Evolutionary conservation across 2,113 vertebrate genomes (phyloP).

Genomic region (Charadrius vociferus): DNA sequence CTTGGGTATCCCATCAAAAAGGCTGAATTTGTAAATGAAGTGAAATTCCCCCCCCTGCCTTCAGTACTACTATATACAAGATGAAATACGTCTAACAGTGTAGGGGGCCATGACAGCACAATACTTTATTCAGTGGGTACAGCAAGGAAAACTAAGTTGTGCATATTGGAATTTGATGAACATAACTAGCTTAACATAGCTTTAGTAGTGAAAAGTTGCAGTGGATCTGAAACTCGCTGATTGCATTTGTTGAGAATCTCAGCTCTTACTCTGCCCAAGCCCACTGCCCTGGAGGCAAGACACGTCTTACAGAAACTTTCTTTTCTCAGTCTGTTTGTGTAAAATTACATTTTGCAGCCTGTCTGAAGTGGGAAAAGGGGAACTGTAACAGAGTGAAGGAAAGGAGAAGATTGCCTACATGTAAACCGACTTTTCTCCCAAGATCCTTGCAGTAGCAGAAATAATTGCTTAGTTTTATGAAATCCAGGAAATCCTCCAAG

Average conservation of each 20-base stretch:
- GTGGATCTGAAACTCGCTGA: neutral
- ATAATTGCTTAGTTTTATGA: constrained; percentile 6
- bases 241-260: neutral
- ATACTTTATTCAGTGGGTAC: neutral
- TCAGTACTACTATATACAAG: neutral
- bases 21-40: neutral
- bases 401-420: neutral
- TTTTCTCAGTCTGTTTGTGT: neutral
- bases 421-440: neutral
- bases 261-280: neutral
- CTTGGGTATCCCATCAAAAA: neutral
- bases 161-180: neutral
- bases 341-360: neutral
- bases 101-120: neutral
- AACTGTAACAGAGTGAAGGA: neutral
- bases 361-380: neutral
- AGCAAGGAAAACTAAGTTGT: neutral
- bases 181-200: neutral
- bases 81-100: neutral
- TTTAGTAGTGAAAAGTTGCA: neutral
- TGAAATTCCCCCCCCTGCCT: neutral
- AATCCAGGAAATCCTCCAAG: neutral
- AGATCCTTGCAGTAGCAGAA: neutral
- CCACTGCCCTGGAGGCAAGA: neutral
- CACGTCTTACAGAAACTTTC: neutral